Conservation (phyloP, 2,113 vertebrate species). For the Neogobius melanostomus region DNA sequence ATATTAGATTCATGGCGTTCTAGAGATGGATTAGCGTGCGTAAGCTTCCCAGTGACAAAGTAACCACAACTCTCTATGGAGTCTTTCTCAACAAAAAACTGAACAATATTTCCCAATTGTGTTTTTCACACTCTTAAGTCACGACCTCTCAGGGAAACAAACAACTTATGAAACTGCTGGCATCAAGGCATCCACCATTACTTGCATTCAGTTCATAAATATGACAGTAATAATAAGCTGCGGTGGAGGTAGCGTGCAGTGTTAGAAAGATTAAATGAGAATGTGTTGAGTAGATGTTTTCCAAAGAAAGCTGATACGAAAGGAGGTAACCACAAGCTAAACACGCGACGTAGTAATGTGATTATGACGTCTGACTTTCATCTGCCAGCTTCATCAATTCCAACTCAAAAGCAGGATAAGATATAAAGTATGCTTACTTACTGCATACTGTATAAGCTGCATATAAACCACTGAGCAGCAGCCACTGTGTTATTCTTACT, state of each 20-base stretch:
- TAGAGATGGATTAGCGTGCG: not conserved
- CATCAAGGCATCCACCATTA: slow-evolving; percentile 2
- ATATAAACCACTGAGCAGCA: not conserved
- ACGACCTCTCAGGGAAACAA: not conserved
- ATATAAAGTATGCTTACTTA: not conserved
- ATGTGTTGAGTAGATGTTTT: not conserved
- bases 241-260: not conserved
- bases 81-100: slow-evolving; percentile 5
- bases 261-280: slow-evolving; percentile 1
- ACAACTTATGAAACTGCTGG: slow-evolving; percentile 1
- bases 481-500: not conserved
- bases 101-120: slow-evolving; percentile 16
- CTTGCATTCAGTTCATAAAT: slow-evolving; percentile 3
- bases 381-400: not conserved
- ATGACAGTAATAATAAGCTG: not conserved
- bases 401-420: not conserved
- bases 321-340: not conserved
- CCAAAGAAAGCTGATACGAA: not conserved
- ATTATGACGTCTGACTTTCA: not conserved
- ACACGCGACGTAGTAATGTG: too few relatives aligned
- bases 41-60: not conserved
- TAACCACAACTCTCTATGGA: not conserved
- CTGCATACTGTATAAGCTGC: not conserved
- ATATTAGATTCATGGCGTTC: not conserved
- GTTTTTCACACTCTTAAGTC: slow-evolving; percentile 14